Conservation (phyloP, 2,113 vertebrate species). For the Leptodactylus fuscus region DNA sequence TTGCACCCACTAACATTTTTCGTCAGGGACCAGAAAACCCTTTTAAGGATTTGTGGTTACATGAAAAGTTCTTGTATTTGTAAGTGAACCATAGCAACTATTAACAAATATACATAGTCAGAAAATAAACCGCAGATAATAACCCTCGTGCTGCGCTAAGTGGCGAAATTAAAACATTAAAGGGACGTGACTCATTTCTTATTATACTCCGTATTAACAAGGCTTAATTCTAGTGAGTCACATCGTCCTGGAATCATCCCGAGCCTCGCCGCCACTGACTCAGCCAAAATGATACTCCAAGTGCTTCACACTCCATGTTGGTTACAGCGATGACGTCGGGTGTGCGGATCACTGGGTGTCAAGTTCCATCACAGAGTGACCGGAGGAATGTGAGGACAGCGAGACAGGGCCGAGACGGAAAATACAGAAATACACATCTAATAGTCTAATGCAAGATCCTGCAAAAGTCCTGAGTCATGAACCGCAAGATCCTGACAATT, state of each 20-base stretch:
- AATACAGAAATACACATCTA: too few species aligned
- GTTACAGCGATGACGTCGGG: not conserved
- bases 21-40: too few species aligned
- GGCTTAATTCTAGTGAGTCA: constrained; percentile 80
- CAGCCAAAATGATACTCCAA: constrained; percentile 66
- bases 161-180: constrained; percentile 14
- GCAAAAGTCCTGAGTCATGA: too few species aligned
- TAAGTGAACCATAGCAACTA: too few species aligned
- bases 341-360: not conserved
- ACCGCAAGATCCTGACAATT: too few species aligned
- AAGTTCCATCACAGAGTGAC: not conserved
- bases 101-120: too few species aligned
- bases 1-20: too few species aligned
- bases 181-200: constrained; percentile 76
- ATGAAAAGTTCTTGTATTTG: too few species aligned
- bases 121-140: not conserved
- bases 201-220: constrained; percentile 68
- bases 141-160: not conserved
- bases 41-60: too few species aligned
- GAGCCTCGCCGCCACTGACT: constrained; percentile 69
- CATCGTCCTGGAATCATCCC: constrained; percentile 75
- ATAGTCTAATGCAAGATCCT: too few species aligned
- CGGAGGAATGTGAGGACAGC: too few species aligned
- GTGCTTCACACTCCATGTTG: not conserved
- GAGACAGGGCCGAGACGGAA: too few species aligned